Evolutionary conservation across 2,888 invertebrate species (phyloP).

Genomic region (Chorisops tibialis): DNA sequence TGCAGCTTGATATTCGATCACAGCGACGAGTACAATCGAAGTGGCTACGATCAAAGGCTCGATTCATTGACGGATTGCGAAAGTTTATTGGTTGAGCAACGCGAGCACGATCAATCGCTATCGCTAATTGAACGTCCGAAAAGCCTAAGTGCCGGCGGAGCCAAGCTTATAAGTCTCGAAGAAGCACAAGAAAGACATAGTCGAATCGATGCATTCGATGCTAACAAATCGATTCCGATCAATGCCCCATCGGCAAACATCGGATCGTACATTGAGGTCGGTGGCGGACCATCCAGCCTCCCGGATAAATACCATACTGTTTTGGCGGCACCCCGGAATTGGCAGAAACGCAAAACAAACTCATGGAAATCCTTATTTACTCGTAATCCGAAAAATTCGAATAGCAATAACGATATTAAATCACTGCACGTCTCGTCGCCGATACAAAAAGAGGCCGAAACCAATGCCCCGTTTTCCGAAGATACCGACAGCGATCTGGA

Average conservation of each 20-base stretch:
- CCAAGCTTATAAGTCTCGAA: slow-evolving; percentile 84
- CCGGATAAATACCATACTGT: slow-evolving; percentile 85
- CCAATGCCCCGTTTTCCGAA: slow-evolving; percentile 24
- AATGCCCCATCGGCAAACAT: slow-evolving; percentile 48
- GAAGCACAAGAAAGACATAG: slow-evolving; percentile 74
- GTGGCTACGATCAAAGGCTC: slow-evolving; percentile 52
- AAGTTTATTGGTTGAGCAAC: slow-evolving; percentile 52
- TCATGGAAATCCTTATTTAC: slow-evolving; percentile 53
- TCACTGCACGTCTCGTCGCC: slow-evolving; percentile 34
- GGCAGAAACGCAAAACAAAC: slow-evolving; percentile 52
- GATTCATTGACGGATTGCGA: slow-evolving; percentile 53
- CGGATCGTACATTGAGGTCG: slow-evolving; percentile 66
- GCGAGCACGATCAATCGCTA: slow-evolving; percentile 52
- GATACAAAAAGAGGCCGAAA: slow-evolving; percentile 22
- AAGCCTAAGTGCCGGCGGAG: slow-evolving; percentile 86
- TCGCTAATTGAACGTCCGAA: slow-evolving; percentile 68
- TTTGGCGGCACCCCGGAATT: slow-evolving; percentile 72
- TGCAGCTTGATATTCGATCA: slow-evolving; percentile 81
- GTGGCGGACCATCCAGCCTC: slow-evolving; percentile 74
- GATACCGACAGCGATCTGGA: slow-evolving; percentile 17
- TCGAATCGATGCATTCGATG: slow-evolving; percentile 48
- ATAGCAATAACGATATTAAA: slow-evolving; percentile 42
- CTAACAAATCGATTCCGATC: slow-evolving; percentile 50
- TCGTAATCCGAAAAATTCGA: slow-evolving; percentile 48
- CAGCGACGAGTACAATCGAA: slow-evolving; percentile 42